Base-by-base conservation (phyloP, 30 jellyfish, hydroid and myxozoan species). In the Sanderia malayensis region DNA sequence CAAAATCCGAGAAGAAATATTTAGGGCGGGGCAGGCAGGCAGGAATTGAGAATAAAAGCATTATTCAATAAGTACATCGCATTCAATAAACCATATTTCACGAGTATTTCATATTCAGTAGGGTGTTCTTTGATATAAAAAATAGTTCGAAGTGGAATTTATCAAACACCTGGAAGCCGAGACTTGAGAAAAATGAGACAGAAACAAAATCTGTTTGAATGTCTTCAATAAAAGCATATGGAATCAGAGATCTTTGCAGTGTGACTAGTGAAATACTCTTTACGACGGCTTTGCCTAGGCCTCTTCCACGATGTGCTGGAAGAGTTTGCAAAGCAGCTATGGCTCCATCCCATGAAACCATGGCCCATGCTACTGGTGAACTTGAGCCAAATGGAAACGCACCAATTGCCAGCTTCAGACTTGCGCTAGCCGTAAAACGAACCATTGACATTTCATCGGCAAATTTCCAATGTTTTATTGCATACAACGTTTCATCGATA, bases 271-370 rank as follows among this genome's bases (percentile, higher is more conserved):
- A 31, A 20, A 78, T 37, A 58, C 9, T 58, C 34, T 55, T 78
- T 26, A 78, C 52, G 0, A 78, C 79, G 11, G 89, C 82, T 25
- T 67, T 78, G 33, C 75, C 89, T 1, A 78, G 71, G 46, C 89
- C 89, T 58, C 34, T 78, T 7, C 89, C 33, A 20, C 59, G 74
- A 37, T 78, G 76, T 10, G 46, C 89, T 10, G 81, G 75, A 25
- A 64, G 45, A 29, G 89, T 78, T 22, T 66, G 75, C 53, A 78
- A 61, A 0, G 82, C 89, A 26, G 89, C 73, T 18, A 78, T 78
- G 45, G 89, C 89, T 1, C 89, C 89, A 17, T 78, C 89, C 82
- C 81, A 78, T 0, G 89, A 78, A 9, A 52, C 65, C 24, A 78
- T 64, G 18, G 81, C 89, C 89, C 89, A 78, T 3, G 82, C 65